These are phyloP conservation scores for Acanthurus leucopareius DNA, from an alignment of 2,797 vertebrate species.

Conservation along the genomic window DNA sequence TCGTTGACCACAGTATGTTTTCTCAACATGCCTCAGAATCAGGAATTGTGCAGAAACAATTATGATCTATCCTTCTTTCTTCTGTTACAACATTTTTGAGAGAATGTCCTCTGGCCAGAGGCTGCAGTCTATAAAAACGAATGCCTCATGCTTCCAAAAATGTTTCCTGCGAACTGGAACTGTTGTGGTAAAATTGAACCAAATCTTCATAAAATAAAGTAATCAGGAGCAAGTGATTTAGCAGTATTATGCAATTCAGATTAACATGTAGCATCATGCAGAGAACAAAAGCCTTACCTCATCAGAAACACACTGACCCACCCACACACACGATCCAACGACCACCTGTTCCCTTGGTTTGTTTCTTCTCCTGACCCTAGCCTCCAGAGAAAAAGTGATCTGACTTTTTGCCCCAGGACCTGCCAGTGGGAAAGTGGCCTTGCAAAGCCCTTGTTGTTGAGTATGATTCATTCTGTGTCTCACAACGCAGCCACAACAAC, in stretches of 20 bases:
- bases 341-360: constrained; percentile 35
- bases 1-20: constrained; percentile 13
- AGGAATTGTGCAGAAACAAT: not conserved
- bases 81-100: not conserved
- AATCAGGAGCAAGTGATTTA: not conserved
- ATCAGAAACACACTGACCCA: not conserved
- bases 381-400: constrained; percentile 53
- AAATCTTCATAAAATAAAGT: constrained; percentile 8
- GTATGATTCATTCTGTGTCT: constrained; percentile 70
- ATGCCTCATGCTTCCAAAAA: not conserved
- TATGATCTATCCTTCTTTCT: not conserved
- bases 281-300: not conserved
- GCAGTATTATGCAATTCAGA: not conserved
- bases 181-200: not conserved
- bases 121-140: constrained; percentile 15
- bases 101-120: not conserved
- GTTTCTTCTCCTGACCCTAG: constrained; percentile 39
- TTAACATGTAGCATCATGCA: not conserved
- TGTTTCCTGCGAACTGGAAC: not conserved
- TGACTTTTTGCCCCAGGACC: constrained; percentile 62
- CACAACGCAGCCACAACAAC: constrained; percentile 51
- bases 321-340: constrained; percentile 14
- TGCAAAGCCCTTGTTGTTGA: constrained; percentile 60
- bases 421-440: constrained; percentile 70
- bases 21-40: not conserved